These are phyloP conservation scores for Paguma larvata DNA, from an alignment of 2,797 vertebrate species.

Conservation along the genomic window DNA sequence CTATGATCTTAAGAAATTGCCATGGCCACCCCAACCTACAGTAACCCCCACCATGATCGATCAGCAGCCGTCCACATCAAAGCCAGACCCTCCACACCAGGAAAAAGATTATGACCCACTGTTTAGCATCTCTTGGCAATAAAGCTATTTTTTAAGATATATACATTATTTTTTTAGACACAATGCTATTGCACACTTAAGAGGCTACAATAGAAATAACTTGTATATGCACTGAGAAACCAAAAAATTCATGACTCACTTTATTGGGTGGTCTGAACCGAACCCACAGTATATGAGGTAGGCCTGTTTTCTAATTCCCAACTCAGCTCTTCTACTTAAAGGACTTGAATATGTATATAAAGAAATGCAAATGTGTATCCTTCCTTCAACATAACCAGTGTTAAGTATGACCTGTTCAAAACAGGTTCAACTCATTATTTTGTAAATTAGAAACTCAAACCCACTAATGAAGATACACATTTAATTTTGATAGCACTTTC, in stretches of 20 bases:
- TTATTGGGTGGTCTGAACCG: not conserved
- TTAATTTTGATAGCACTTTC: not conserved
- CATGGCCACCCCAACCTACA: not conserved
- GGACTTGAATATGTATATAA: not conserved
- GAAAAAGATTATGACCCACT: not conserved
- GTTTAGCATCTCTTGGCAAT: not conserved
- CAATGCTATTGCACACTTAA: not conserved
- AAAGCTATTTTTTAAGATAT: not conserved
- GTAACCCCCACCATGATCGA: not conserved
- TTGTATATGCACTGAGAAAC: not conserved
- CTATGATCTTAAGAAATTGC: not conserved
- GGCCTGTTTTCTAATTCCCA: constrained; percentile 22
- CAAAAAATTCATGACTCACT: not conserved
- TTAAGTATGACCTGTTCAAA: not conserved
- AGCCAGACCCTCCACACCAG: not conserved
- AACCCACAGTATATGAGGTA: not conserved
- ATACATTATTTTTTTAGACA: not conserved
- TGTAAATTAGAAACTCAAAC: not conserved
- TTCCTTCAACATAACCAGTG: constrained; percentile 1
- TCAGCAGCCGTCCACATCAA: not conserved
- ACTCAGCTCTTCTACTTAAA: constrained; percentile 14
- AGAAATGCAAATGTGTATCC: not conserved
- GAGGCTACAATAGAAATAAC: not conserved
- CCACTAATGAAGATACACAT: not conserved
- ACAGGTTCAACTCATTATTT: not conserved